Percentiles rank a stretch among this genome's conserved stretches.
Conservation (phyloP, 1,140 invertebrate species). For the Drosophila bifasciata region DNA sequence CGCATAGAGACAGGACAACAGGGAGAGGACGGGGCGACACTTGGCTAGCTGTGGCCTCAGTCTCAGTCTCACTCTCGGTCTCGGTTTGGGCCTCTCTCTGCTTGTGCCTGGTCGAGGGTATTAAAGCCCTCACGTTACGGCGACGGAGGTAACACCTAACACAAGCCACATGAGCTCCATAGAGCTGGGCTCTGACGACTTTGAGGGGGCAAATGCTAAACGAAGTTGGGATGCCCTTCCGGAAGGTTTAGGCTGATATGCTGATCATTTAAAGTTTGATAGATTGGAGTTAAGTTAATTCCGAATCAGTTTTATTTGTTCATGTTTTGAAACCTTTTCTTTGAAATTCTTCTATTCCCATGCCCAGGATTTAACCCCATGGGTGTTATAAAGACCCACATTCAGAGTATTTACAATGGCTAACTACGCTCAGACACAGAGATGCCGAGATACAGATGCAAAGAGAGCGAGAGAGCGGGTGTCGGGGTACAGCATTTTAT, state of each 20-base stretch:
- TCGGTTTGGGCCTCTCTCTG: conserved; percentile 14
- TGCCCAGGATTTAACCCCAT: no score
- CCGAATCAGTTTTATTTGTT: no score
- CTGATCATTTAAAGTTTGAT: no score
- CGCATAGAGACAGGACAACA: neutral
- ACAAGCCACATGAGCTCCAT: conserved; percentile 40
- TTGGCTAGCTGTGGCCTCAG: conserved; percentile 65
- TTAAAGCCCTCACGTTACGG: conserved; percentile 67
- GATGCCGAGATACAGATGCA: neutral
- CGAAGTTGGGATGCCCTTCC: no score
- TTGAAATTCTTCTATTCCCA: no score
- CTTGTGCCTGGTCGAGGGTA: conserved; percentile 49
- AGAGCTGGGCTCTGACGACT: neutral
- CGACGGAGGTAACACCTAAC: conserved; percentile 61
- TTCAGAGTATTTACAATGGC: no score
- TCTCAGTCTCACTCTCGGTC: conserved; percentile 20
- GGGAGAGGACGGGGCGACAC: conserved; percentile 45
- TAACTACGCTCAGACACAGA: no score
- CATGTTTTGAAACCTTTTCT: no score
- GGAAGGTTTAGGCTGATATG: no score
- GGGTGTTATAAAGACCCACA: no score
- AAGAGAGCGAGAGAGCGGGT: neutral
- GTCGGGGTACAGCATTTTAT: conserved; percentile 59
- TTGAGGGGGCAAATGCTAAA: neutral
- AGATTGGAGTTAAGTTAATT: no score